Base-by-base conservation (phyloP, 2,797 vertebrate genomes). In the Adelosebastes latens region DNA sequence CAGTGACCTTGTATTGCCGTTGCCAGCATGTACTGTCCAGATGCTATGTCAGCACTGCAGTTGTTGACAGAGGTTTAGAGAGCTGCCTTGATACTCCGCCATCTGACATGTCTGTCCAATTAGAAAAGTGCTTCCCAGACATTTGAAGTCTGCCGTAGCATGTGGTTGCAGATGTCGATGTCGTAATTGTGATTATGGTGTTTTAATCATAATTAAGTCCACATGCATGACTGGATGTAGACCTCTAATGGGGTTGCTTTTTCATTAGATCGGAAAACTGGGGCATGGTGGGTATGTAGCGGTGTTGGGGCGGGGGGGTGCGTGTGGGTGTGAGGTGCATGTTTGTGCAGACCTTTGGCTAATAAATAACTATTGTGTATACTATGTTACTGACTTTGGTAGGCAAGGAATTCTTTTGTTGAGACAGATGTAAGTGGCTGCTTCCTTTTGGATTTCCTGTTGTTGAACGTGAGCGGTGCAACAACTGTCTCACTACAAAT, bases 361-460 rank as follows among this genome's bases (percentile, higher is more conserved):
- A 94, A 96, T 93, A 75, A 89, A 89, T 94, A 88, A 90, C 89
- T 56, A 46, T 67, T 72, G 72, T 11, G 16, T 72, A 39, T 59
- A 34, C 74, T 11, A 8, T 74, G 69, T 74, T 52, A 42, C 68
- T 80, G 55, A 25, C 77, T 74, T 74, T 39, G 73, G 64, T 29
- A 20, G 22, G 82, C 6, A 27, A 88, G 90, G 92, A 92, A 89
- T 92, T 85, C 77, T 76, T 67, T 84, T 86, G 81, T 81, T 85
- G 72, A 72, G 81, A 82, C 80, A 92, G 67, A 92, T 89, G 80
- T 88, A 87, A 95, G 87, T 86, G 86, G 68, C 87, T 3, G 79
- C 86, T 95, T 96, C 95, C 94, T 85, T 85, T 78, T 90, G 78
- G 76, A 42, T 89, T 95, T 95, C 95, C 95, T 96, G 96, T 95